phyloP scores from a whole-genome alignment of 2,797 vertebrate genomes.

The Macropus fuliginosus region DNA sequence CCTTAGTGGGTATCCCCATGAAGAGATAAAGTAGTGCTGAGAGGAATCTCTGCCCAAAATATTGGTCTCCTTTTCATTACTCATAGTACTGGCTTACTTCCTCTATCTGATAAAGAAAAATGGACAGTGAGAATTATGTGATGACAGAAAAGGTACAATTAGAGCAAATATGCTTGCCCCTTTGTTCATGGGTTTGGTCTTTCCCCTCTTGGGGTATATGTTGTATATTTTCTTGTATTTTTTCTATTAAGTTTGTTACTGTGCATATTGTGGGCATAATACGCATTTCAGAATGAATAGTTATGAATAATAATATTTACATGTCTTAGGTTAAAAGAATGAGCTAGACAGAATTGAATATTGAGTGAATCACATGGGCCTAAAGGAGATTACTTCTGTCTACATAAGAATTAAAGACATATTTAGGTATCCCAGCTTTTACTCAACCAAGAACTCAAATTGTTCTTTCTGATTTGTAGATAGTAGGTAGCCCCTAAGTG shows the following conservation, averaged over 20 bases:
- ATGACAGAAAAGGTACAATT: constrained; percentile 20
- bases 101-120: neutral
- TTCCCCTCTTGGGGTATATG: neutral
- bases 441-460: neutral
- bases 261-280: constrained; percentile 23
- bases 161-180: constrained; percentile 1
- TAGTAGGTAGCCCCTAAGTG: neutral
- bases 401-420: constrained; percentile 44
- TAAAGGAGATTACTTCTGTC: constrained; percentile 44
- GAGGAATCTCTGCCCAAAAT: neutral
- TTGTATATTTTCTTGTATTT: constrained; percentile 39
- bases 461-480: constrained; percentile 4
- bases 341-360: constrained; percentile 60
- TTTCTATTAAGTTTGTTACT: constrained; percentile 54
- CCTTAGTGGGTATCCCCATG: neutral
- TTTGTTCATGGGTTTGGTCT: constrained; percentile 48
- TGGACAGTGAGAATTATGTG: constrained; percentile 47
- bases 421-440: constrained; percentile 16
- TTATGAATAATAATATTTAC: constrained; percentile 41
- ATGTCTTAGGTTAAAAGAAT: constrained; percentile 51
- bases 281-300: constrained; percentile 48
- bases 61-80: neutral
- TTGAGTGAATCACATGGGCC: constrained; percentile 52
- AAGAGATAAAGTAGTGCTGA: neutral
- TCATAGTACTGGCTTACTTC: neutral